These are phyloP conservation scores for Platycercus adscitus DNA, from an alignment of 2,113 vertebrate genomes.

Conservation along the genomic window DNA sequence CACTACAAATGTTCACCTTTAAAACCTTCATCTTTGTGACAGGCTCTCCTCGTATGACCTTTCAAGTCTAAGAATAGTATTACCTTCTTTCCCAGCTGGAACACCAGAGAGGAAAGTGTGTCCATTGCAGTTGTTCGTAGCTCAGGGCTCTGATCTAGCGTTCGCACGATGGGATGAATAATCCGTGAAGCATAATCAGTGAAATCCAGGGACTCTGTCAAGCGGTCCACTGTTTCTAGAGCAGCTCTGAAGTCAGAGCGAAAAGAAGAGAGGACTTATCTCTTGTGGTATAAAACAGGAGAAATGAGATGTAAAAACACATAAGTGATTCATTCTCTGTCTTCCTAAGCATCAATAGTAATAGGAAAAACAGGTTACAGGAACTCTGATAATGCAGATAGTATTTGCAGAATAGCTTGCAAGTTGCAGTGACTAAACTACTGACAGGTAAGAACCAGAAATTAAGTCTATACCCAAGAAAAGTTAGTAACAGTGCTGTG, in stretches of 20 bases:
- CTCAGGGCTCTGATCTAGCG: slow-evolving; percentile 92
- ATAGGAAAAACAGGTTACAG: background rate
- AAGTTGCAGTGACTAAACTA: background rate
- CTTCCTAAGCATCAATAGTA: background rate
- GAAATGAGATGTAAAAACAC: background rate
- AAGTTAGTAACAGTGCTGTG: background rate
- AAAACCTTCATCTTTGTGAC: background rate
- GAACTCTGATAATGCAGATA: background rate
- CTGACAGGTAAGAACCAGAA: background rate
- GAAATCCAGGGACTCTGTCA: slow-evolving; percentile 97
- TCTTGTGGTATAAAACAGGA: background rate
- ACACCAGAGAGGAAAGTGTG: slow-evolving; percentile 94
- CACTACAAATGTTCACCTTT: background rate
- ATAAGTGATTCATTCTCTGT: background rate
- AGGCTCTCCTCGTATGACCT: background rate
- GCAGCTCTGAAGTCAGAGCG: slow-evolving; percentile 82
- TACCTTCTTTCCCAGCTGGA: slow-evolving; percentile 98
- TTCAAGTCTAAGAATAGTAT: background rate
- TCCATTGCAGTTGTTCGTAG: slow-evolving; percentile 94
- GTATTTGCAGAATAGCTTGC: background rate
- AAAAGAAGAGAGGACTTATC: background rate
- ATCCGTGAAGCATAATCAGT: slow-evolving; percentile 97
- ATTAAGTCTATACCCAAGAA: background rate
- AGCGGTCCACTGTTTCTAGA: slow-evolving; percentile 92
- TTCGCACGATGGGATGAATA: slow-evolving; percentile 94